These are phyloP conservation scores for Octodon degus DNA, from an alignment of 2,113 vertebrate species.

Conservation along the genomic window DNA sequence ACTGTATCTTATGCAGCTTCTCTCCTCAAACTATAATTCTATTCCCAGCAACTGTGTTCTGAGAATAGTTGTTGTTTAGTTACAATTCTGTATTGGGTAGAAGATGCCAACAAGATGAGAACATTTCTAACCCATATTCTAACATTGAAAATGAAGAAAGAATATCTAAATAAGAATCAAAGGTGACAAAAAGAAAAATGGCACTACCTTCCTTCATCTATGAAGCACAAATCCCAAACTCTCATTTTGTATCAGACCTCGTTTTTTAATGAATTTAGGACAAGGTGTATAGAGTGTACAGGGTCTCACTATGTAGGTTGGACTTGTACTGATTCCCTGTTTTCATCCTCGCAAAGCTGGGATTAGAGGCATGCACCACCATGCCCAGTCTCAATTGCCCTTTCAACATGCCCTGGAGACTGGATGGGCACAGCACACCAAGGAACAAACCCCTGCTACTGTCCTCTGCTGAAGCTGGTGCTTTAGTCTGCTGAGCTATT, in stretches of 20 bases:
- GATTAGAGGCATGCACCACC: no score
- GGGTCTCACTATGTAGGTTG: no score
- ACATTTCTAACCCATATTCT: neutral
- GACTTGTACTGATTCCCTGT: no score
- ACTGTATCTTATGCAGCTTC: neutral
- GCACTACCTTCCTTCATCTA: neutral
- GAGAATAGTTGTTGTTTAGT: neutral
- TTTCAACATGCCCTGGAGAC: no score
- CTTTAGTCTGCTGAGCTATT: no score
- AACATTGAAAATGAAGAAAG: neutral
- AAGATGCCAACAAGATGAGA: neutral
- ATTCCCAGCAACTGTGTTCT: neutral
- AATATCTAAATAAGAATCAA: slow-evolving; percentile 64
- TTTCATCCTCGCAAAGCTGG: no score
- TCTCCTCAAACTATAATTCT: neutral
- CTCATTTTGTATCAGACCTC: neutral
- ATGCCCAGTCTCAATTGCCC: no score
- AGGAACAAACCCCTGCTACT: no score
- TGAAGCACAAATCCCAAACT: neutral
- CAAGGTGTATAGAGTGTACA: no score
- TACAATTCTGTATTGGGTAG: neutral
- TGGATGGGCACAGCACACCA: no score
- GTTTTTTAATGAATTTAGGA: neutral
- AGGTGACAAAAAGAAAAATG: neutral
- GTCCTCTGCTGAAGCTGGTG: no score